A percentile compares a stretch with the other conserved stretches of the same genome.
phyloP scores from a whole-genome alignment of 2,113 vertebrate genomes.

The Ploceus nigricollis region DNA sequence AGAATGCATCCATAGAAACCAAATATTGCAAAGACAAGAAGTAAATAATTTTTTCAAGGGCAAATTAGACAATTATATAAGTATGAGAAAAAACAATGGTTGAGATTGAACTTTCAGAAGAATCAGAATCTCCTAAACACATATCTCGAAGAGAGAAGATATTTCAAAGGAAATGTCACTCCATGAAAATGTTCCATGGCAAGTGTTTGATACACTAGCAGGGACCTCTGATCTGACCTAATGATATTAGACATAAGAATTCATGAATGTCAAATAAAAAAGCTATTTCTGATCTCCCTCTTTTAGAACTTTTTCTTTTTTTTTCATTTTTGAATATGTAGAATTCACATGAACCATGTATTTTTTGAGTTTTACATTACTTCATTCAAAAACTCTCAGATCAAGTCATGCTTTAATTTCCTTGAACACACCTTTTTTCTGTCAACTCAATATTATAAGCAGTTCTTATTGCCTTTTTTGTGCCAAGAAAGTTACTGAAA shows the following conservation, averaged over 20 bases:
- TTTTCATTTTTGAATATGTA: neutral
- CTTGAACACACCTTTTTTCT: neutral
- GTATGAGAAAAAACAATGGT: neutral
- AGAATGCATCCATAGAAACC: neutral
- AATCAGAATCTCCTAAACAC: neutral
- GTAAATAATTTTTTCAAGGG: neutral
- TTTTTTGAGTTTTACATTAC: neutral
- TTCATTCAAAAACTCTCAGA: neutral
- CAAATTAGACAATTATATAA: neutral
- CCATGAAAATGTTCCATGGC: neutral
- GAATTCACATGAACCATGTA: neutral
- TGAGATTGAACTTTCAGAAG: neutral
- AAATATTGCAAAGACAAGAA: neutral
- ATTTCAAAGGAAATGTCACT: neutral
- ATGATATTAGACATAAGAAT: neutral
- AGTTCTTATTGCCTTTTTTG: neutral
- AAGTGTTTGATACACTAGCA: neutral
- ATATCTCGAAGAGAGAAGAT: neutral
- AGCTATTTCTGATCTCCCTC: neutral
- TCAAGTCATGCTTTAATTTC: neutral
- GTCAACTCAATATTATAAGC: neutral
- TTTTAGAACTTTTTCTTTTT: neutral
- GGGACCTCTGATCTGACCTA: neutral
- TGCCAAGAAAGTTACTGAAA: neutral
- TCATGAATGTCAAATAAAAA: neutral